Evolutionary conservation across 2,797 vertebrate genomes (phyloP).

Genomic region (Peromyscus attwateri): DNA sequence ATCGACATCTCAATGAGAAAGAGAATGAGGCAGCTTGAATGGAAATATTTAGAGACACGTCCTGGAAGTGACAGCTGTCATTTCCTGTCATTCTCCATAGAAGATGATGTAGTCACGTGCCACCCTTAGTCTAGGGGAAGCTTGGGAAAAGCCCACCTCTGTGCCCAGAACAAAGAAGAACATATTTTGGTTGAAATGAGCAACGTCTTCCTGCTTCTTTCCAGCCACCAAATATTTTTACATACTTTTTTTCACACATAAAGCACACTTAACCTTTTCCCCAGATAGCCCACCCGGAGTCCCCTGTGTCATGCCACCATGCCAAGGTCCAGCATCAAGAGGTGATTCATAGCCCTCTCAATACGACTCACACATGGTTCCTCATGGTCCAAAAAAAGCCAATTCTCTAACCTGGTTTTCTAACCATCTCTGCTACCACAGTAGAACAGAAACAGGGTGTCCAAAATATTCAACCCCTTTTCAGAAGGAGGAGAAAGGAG

Average conservation of each 20-base stretch:
- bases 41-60: neutral
- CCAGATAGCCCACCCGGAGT: neutral
- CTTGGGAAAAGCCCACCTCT: neutral
- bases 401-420: neutral
- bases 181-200: neutral
- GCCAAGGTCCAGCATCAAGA: neutral
- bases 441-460: neutral
- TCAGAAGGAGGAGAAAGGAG: neutral
- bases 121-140: neutral
- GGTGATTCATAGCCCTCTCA: neutral
- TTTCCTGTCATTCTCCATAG: neutral
- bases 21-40: neutral
- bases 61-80: neutral
- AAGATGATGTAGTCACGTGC: neutral
- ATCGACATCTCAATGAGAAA: neutral
- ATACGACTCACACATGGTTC: neutral
- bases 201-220: neutral
- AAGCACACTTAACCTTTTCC: conserved; percentile 31
- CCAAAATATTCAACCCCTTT: neutral
- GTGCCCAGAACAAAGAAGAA: neutral
- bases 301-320: neutral
- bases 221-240: neutral
- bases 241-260: neutral
- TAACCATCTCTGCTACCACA: neutral
- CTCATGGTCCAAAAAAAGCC: neutral